Evolutionary conservation across 1,140 invertebrate genomes (phyloP), one percentile per base, ranked within the genome.

Genomic region (Trypoxylus dichotomus): DNA sequence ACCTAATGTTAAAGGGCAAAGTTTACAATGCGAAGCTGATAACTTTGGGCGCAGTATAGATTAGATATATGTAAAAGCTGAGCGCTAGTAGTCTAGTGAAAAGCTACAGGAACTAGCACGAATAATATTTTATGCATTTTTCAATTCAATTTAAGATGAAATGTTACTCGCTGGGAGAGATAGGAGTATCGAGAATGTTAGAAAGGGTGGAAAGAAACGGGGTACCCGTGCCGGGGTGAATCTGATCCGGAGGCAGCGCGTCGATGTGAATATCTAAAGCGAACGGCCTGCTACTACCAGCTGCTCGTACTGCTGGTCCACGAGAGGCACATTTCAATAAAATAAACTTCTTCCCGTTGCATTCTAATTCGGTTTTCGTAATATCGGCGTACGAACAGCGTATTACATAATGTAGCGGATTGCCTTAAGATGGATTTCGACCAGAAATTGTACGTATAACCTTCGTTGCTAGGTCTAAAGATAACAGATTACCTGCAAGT

Each of bases 121-220:
- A 74, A 74, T 74, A 42, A 74, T 74, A 74, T 74, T 74, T 74
- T 74, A 74, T 74, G 72, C 72, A 74, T 74, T 74, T 74, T 74
- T 74, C 72, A 74, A 74, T 74, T 74, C 72, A 74, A 74, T 74
- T 74, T 74, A 11, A 74, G 41, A 37, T 74, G 72, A 74, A 74
- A 74, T 74, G 72, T 32, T 74, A 43, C 72, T 42, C 63, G 13
- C 63, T n/a, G 47, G 2, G 60, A 29, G 24, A 68, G 27, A 29
- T 68, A 68, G 24, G 19, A 6, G 60, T 29, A 19, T 10, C 7
- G 47, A 58, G 21, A 37, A 37, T 5, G 32, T 37, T 37, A 37
- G 32, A 8, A 37, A 54, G 47, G 5, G n/a, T n/a, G n/a, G n/a
- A n/a, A n/a, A n/a, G n/a, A n/a, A n/a, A n/a, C n/a, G n/a, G n/a